Base-by-base conservation (phyloP, 1,140 invertebrate species). In the Zelostemma sp. region DNA sequence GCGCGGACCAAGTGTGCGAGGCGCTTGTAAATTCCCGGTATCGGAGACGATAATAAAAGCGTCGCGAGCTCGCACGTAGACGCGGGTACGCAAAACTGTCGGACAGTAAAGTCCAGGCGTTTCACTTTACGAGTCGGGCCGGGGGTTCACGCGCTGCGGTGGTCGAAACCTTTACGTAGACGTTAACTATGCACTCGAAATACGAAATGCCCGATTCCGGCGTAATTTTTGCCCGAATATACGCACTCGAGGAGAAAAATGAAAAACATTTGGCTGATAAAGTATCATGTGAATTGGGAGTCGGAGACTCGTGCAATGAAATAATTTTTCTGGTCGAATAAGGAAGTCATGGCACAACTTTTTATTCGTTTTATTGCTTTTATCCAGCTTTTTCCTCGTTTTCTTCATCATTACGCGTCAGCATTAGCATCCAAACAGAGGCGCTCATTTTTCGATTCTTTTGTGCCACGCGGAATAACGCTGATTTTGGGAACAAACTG, bases 301-400 rank as follows among this genome's bases (percentile, higher is more conserved):
- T n/a, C n/a, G 51, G 61, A 45, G 61, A 65, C 41, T 60, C 53
- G 50, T 50, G 57, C 49, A 70, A 70, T 70, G 56, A 70, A 70
- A 70, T 70, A 51, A 65, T 61, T 70, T 70, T 38, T 40, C 47
- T 31, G 53, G 51, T 31, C 57, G 53, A n/a, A 60, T 70, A 48
- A 70, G 67, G 61, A 64, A 70, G 67, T 70, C 46, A 61, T 64
- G 64, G 67, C 64, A 64, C 65, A 60, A 64, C 55, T 64, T 69
- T 60, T 69, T 64, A 59, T 69, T 60, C 51, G 59, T 1, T 38
- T 38, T 11, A 11, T 11, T 38, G 35, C 35, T 38, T 38, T 38
- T 38, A n/a, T n/a, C n/a, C n/a, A n/a, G n/a, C n/a, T n/a, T n/a
- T n/a, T n/a, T n/a, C n/a, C n/a, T n/a, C n/a, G n/a, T n/a, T n/a